Conservation (phyloP, 2,888 invertebrate genomes). For the Argyra leucocephala region DNA sequence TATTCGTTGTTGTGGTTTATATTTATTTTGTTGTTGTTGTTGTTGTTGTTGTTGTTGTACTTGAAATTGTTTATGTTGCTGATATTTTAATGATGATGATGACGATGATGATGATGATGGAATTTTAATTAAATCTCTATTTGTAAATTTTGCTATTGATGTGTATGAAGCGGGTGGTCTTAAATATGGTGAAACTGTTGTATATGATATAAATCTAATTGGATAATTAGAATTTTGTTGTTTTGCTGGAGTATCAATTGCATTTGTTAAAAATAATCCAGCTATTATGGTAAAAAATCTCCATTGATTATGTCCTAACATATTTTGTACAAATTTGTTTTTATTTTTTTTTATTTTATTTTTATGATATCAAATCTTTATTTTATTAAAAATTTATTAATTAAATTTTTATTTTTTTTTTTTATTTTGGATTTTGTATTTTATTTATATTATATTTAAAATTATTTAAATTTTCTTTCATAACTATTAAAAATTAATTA, state of each 20-base stretch:
- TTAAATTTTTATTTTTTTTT: too few relatives aligned
- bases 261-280: conserved; percentile 32
- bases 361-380: neutral
- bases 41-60: neutral
- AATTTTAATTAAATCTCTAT: neutral
- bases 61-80: conserved; percentile 30
- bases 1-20: neutral
- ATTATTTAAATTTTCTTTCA: too few relatives aligned
- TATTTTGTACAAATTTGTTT: conserved; percentile 23
- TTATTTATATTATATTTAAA: too few relatives aligned
- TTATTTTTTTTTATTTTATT: too few relatives aligned
- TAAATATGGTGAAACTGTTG: neutral
- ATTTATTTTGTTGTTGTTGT: neutral
- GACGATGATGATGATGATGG: conserved; percentile 25
- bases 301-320: conserved; percentile 42
- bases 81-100: conserved; percentile 26
- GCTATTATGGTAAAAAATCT: conserved; percentile 34
- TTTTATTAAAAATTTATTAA: too few relatives aligned
- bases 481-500: too few relatives aligned
- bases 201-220: neutral
- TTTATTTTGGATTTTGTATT: too few relatives aligned
- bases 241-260: conserved; percentile 30
- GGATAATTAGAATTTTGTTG: conserved; percentile 11
- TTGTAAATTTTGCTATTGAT: conserved; percentile 21
- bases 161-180: conserved; percentile 4